Percentiles rank a stretch among this genome's conserved stretches.
These are phyloP conservation scores for Prinia subflava DNA, from an alignment of 2,113 vertebrate species.

Conservation along the genomic window DNA sequence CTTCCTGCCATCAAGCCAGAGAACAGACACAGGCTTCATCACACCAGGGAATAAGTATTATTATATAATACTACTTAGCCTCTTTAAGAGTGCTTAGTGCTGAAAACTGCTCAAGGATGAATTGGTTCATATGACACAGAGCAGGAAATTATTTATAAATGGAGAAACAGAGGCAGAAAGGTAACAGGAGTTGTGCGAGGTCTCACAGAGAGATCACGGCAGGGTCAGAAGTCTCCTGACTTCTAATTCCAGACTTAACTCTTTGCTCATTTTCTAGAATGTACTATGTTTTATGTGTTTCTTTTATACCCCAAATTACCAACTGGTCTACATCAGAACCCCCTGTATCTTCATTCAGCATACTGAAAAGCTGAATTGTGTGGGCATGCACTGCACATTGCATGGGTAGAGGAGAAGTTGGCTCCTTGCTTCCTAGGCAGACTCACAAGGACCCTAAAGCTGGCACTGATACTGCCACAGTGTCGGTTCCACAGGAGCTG, in stretches of 20 bases:
- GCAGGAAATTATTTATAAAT: conserved; percentile 30
- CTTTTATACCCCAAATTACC: neutral
- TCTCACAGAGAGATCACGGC: neutral
- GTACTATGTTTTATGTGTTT: neutral
- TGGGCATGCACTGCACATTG: accelerated
- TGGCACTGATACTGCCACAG: no score
- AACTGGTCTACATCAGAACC: neutral
- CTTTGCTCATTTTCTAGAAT: neutral
- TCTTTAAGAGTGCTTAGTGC: conserved; percentile 9
- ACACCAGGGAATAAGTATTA: conserved; percentile 23
- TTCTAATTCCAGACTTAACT: neutral
- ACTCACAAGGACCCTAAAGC: neutral
- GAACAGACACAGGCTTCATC: neutral
- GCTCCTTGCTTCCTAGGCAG: neutral
- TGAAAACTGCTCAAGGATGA: neutral
- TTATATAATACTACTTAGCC: conserved; percentile 1
- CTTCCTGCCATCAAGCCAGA: conserved; percentile 1
- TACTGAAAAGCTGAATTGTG: neutral
- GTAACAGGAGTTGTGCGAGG: neutral
- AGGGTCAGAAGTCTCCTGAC: neutral
- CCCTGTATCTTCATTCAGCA: neutral
- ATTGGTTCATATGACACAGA: neutral
- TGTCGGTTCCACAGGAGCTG: neutral
- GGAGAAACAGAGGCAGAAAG: conserved; percentile 18
- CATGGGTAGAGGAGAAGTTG: neutral